Evolutionary conservation across 2,888 invertebrate species (phyloP).

Genomic region (Oxytorus armatus): DNA sequence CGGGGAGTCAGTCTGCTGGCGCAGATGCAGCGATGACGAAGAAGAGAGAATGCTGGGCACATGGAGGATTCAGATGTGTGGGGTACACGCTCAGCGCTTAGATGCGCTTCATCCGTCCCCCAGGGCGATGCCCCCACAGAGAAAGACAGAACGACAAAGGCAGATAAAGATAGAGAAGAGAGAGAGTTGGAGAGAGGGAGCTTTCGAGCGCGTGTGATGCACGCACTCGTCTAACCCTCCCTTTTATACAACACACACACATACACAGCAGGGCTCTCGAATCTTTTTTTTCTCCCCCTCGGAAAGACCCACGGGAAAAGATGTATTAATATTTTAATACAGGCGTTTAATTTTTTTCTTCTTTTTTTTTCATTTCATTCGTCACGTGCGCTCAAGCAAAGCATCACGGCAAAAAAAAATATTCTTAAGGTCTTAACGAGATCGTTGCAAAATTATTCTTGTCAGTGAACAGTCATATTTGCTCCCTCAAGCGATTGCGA

Average conservation of each 20-base stretch:
- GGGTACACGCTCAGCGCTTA: conserved; percentile 43
- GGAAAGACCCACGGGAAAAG: conserved; percentile 58
- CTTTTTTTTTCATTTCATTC: conserved; percentile 45
- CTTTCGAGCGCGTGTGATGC: conserved; percentile 53
- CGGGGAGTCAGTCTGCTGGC: too few species aligned
- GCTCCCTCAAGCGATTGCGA: too few species aligned
- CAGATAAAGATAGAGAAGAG: conserved; percentile 17
- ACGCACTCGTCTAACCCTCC: conserved; percentile 58
- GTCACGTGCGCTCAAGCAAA: conserved; percentile 7
- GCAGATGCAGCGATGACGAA: conserved; percentile 66
- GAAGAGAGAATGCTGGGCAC: conserved; percentile 33
- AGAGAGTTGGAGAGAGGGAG: conserved; percentile 16
- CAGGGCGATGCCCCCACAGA: conserved; percentile 71
- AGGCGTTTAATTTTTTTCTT: conserved; percentile 71
- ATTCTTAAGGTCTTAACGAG: background rate
- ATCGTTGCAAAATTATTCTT: conserved; percentile 15
- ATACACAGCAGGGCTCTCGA: conserved; percentile 51
- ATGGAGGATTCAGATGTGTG: conserved; percentile 30
- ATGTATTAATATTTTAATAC: conserved; percentile 79
- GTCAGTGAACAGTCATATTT: too few species aligned
- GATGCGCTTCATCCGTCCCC: conserved; percentile 66
- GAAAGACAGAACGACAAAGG: background rate
- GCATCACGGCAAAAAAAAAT: background rate
- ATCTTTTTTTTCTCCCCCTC: conserved; percentile 43
- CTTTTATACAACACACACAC: conserved; percentile 33